Base-by-base conservation (phyloP, 2,888 invertebrate species). In the Synergus umbraculus region DNA sequence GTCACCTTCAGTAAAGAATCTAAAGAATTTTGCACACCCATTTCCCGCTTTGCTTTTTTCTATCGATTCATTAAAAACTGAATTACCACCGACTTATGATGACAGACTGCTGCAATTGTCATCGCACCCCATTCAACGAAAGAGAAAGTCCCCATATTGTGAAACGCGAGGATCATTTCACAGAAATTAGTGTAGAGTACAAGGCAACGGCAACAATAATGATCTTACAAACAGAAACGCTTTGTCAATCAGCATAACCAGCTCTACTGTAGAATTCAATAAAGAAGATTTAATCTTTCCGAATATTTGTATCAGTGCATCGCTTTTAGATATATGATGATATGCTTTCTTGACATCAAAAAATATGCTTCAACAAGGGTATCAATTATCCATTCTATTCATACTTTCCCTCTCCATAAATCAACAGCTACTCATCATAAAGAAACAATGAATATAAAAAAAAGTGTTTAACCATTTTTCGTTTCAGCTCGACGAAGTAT, bases 401-500 rank as follows among this genome's bases (percentile, higher is more conserved):
- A 79, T 77, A 41, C 76, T 58, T 78, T 77, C 66, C 67, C 43
- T 67, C 44, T 67, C 46, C 64, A 18, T 46, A 79, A 41, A 44
- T 76, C 44, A 46, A 49, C 46, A 66, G 65, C 46, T 65, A 63
- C 12, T 22, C 64, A 60, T 76, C 43, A 65, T 37, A 12, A 18
- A 4, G n/a, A 18, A 2, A 60, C 18, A 18, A 22, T 67, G 76
- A 13, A 60, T 43, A 66, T 63, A 29, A 12, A 18, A 58, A n/a
- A n/a, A 76, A 5, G 0, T n/a, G 44, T 49, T 79, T 78, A 77
- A 1, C 49, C 46, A 43, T 76, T 78, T 44, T 83, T 80, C 79
- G 79, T 92, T 93, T 37, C 87, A 95, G 95, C 96, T 91, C 96
- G 96, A 79, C 95, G 96, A 86, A 97, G 96, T 89, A 97, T 98